phyloP scores from a whole-genome alignment of 2,888 invertebrate genomes.

The Hydriomena furcata region DNA sequence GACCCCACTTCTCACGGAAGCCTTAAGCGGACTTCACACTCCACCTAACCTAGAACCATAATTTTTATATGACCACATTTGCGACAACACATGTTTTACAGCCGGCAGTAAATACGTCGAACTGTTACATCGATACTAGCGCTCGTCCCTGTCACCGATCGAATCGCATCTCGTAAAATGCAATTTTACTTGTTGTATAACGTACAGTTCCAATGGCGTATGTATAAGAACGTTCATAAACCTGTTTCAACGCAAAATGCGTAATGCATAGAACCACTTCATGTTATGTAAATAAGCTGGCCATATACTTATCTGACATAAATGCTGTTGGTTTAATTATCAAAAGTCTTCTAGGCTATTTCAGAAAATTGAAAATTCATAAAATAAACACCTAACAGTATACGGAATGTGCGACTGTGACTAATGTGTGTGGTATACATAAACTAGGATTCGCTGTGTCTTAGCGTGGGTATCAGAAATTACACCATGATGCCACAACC shows the following conservation, averaged over 20 bases:
- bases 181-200: constrained; percentile 35
- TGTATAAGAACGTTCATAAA: constrained; percentile 25
- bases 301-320: no score
- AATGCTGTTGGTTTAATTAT: no score
- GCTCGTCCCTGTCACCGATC: constrained; percentile 16
- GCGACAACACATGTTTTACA: constrained; percentile 16
- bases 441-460: no score
- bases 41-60: background rate
- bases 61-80: constrained; percentile 9
- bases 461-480: no score
- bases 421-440: no score
- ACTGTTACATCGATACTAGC: constrained; percentile 24
- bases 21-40: background rate
- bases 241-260: constrained; percentile 16
- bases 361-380: no score
- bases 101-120: constrained; percentile 24
- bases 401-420: no score
- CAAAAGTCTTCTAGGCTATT: no score
- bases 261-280: background rate
- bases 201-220: constrained; percentile 23
- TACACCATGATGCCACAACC: no score
- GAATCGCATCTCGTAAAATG: constrained; percentile 31
- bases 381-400: no score
- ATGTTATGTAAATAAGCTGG: background rate
- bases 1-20: constrained; percentile 1